Base-by-base conservation (phyloP, 1,140 invertebrate genomes). In the Apis cerana region DNA sequence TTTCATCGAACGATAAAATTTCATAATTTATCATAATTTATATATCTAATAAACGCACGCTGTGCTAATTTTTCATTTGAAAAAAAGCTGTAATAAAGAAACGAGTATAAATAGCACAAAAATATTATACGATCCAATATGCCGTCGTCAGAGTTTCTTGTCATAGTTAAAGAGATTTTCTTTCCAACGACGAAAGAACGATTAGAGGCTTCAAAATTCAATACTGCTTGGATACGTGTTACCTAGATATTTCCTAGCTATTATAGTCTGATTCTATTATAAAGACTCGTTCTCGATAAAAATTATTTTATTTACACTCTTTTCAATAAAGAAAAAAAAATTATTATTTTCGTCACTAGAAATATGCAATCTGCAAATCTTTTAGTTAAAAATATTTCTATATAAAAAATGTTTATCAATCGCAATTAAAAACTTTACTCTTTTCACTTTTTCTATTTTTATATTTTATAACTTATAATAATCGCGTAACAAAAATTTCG, bases 181-280 rank as follows among this genome's bases (percentile, higher is more conserved):
- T 74, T 79, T 58, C 50, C 50, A 50, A 23, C 33, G 33, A 19
- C 33, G 71, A 64, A 64, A 52, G 19, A 79, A 80, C 11, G 33
- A 71, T 71, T 56, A 64, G 17, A 72, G 87, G 84, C 83, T 89
- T 89, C 87, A 21, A 83, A 82, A 87, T 80, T 79, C 86, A 81
- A 85, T 88, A 79, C 27, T 52, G 27, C 33, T 50, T 21, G 43
- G 23, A 75, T 75, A 33, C 8, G 17, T 27, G 58, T 50, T 10
- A 4, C 17, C 27, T 67, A 17, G 21, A 27, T 52, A 27, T 21
- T 75, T 75, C 9, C 11, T 27, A 33, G 43, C 54, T 48, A 3
- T 21, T 21, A 21, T 75, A 23, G 48, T 23, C 8, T 9, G 15
- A 72, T 12, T 48, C 4, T 12, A 68, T n/a, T 68, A 8, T 13